Evolutionary conservation across 2,113 vertebrate species (phyloP), one percentile per base, ranked within the genome.

Genomic region (Trogon surrucura): DNA sequence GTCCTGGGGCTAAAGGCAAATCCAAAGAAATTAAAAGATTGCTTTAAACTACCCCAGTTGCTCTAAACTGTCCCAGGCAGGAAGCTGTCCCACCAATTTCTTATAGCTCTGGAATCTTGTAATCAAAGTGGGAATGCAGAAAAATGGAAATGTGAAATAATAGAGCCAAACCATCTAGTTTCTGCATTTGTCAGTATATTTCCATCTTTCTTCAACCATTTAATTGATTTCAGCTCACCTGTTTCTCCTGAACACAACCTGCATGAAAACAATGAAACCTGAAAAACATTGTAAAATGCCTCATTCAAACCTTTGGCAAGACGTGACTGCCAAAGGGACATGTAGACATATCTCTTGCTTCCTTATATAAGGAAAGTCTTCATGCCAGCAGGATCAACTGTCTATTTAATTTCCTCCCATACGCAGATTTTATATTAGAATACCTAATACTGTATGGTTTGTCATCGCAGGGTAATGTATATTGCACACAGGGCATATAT

Each of bases 221-320:
- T 45, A 78, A 67, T 92, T 71, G 78, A 80, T 78, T 92, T 92
- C 72, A 86, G 18, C 47, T 92, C 56, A 81, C 67, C 47, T 78
- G 20, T 84, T 92, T 91, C 86, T 91, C 65, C 44, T 91, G 77
- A 85, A 26, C 65, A 84, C 20, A 91, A 67, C 20, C 34, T 20
- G 51, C 19, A 38, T 14, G 75, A 93, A 22, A 94, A 92, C 36
- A 92, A 44, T 41, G 64, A 91, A 71, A 70, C 51, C 75, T 74
- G 44, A 56, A 78, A 90, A 91, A 54, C n/a, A 56, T 32, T 1
- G 1, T 70, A 91, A 96, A 93, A 92, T 71, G 36, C 12, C 34
- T 95, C 61, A 29, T 88, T 80, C 48, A 81, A 80, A 38, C 26
- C 4, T 51, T 50, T 69, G 56, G 51, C 67, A 88, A 83, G 50